Conservation (phyloP, 2,888 invertebrate genomes). For the Tyria jacobaeae region DNA sequence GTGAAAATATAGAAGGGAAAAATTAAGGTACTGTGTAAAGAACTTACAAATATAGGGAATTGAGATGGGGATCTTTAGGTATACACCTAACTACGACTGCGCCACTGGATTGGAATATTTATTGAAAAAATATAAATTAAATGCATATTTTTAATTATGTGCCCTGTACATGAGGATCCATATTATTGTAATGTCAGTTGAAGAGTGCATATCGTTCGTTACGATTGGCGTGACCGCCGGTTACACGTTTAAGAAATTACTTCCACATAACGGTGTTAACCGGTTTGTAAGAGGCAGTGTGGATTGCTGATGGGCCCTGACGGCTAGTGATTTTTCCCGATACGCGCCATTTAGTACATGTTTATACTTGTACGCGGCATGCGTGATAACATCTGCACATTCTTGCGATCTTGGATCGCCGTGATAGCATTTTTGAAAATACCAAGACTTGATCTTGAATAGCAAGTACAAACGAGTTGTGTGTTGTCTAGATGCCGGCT, state of each 20-base stretch:
- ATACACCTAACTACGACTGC: not conserved
- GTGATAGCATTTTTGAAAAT: slow-evolving; percentile 31
- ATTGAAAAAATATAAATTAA: slow-evolving; percentile 5
- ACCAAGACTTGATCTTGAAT: slow-evolving; percentile 23
- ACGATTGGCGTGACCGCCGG: slow-evolving; percentile 67
- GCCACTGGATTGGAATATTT: slow-evolving; percentile 4
- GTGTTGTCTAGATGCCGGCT: not conserved
- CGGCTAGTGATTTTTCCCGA: slow-evolving; percentile 69
- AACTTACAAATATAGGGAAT: not conserved
- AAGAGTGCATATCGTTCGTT: slow-evolving; percentile 53
- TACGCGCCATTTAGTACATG: slow-evolving; percentile 51
- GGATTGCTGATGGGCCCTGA: slow-evolving; percentile 49
- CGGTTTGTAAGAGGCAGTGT: slow-evolving; percentile 71
- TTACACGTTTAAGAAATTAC: slow-evolving; percentile 76
- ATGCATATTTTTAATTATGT: no score
- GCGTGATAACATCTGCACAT: slow-evolving; percentile 37
- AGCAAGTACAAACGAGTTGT: not conserved
- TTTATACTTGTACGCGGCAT: slow-evolving; percentile 18
- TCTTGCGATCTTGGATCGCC: slow-evolving; percentile 23
- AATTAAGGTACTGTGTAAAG: not conserved
- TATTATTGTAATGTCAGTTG: slow-evolving; percentile 42
- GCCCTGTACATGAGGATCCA: slow-evolving; percentile 14
- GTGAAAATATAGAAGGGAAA: not conserved
- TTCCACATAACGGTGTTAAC: slow-evolving; percentile 80
- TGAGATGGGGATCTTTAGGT: not conserved